Conservation (phyloP, 2,113 vertebrate species). For the Menidia beryllina region DNA sequence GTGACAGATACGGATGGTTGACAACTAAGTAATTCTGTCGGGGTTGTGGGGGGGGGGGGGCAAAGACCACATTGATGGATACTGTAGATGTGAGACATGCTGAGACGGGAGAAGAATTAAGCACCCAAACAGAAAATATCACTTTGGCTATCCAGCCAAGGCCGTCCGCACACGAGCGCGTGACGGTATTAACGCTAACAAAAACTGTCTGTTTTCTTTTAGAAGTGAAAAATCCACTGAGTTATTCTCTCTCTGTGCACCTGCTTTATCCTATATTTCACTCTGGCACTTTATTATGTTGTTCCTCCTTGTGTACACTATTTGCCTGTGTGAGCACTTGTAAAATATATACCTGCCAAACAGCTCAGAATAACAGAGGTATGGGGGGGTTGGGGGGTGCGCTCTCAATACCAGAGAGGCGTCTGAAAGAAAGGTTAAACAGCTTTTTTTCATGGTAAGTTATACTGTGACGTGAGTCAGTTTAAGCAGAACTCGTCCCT, state of each 20-base stretch:
- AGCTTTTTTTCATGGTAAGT: slow-evolving; percentile 5
- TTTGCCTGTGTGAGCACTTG: neutral
- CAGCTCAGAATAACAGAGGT: slow-evolving; percentile 12
- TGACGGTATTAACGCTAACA: too few species aligned
- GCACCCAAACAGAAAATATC: slow-evolving; percentile 58
- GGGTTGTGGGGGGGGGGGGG: slow-evolving; percentile 42
- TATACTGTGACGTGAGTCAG: neutral
- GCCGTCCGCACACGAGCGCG: too few species aligned
- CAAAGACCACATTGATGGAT: slow-evolving; percentile 58
- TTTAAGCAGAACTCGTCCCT: too few species aligned
- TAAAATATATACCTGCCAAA: slow-evolving; percentile 16
- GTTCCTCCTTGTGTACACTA: slow-evolving; percentile 11
- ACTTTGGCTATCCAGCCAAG: slow-evolving; percentile 18
- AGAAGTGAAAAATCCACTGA: neutral
- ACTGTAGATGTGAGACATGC: slow-evolving; percentile 44
- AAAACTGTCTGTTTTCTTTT: slow-evolving; percentile 8
- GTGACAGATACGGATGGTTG: slow-evolving; percentile 59
- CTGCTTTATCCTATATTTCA: neutral
- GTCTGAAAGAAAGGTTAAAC: slow-evolving; percentile 38
- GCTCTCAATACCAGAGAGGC: slow-evolving; percentile 15
- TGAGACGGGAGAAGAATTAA: slow-evolving; percentile 55
- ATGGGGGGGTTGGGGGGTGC: slow-evolving; percentile 16
- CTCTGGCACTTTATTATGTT: neutral
- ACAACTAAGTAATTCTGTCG: slow-evolving; percentile 65
- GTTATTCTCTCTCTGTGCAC: neutral